Evolutionary conservation across 2,113 vertebrate genomes (phyloP), one percentile per base, ranked within the genome.

Genomic region (Aviceda subcristata): DNA sequence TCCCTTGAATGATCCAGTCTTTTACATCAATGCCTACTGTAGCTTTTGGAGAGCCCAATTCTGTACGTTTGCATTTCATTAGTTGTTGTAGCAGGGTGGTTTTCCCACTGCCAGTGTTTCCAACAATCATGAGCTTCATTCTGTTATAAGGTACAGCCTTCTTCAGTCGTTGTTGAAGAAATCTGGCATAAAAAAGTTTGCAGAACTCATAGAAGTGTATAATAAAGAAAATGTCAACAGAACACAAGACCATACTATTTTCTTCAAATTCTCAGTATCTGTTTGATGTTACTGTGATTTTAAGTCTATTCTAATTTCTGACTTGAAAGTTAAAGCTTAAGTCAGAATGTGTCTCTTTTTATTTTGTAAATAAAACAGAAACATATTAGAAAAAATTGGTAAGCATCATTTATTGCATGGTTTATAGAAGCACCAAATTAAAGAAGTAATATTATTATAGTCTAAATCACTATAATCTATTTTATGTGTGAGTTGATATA

Each of bases 61-160:
- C 99, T 16, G 98, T 96, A 29, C 97, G 98, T 83, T 98, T 99
- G 77, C 93, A 96, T 97, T 98, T 99, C 98, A 99, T 99, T 30
- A 99, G 97, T 45, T 99, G 99, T 57, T 98, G 99, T 62, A 99
- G 97, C 46, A 99, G 96, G 7, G 99, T 98, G 29, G 98, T 99
- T 96, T 99, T 99, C 53, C 99, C 99, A 86, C 99, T 99, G 46
- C 98, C 98, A 3, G 98, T 97, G 32, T 99, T 99, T 32, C 99
- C 99, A 96, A 99, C 99, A 88, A 99, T 98, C 66, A 99, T 99
- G 24, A 99, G 99, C 90, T 99, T 99, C 99, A 99, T 99, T 71
- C 99, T 98, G 90, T 99, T 98, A 77, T 99, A 99, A 24, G 99
- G 99, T 39, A 99, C 99, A 2, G 99, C 99, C 97, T 99, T 99